These are phyloP conservation scores for Ancistrus triradiatus DNA, from an alignment of 2,113 vertebrate species.

Conservation along the genomic window DNA sequence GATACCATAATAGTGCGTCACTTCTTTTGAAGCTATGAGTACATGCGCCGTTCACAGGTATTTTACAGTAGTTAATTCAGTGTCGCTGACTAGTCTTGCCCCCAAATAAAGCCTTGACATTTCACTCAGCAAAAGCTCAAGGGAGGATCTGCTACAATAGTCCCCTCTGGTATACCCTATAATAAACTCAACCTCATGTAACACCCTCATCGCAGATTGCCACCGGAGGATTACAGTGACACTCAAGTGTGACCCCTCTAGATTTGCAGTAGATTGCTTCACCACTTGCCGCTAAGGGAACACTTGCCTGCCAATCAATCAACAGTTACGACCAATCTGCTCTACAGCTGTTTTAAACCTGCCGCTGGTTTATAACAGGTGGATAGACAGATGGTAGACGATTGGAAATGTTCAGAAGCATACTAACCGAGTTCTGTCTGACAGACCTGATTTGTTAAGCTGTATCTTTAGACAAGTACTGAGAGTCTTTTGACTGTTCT, in stretches of 20 bases:
- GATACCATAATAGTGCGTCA: no score
- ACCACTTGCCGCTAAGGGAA: slow-evolving; percentile 27
- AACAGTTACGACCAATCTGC: slow-evolving; percentile 28
- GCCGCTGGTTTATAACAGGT: slow-evolving; percentile 41
- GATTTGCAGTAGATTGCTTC: slow-evolving; percentile 36
- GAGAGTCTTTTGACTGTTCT: not conserved
- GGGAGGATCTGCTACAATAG: not conserved
- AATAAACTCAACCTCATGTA: slow-evolving; percentile 17
- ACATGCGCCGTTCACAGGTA: no score
- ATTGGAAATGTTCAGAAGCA: not conserved
- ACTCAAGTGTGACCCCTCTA: slow-evolving; percentile 24
- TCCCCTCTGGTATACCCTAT: not conserved
- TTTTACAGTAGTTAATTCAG: no score
- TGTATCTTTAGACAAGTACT: no score
- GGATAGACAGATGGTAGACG: slow-evolving; percentile 15
- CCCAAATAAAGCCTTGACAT: not conserved
- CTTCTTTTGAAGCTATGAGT: no score
- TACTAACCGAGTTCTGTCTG: not conserved
- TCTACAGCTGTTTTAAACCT: slow-evolving; percentile 44
- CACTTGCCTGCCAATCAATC: slow-evolving; percentile 50
- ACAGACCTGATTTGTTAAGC: not conserved
- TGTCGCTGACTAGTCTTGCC: no score
- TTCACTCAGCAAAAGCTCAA: slow-evolving; percentile 5
- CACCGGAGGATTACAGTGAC: slow-evolving; percentile 9
- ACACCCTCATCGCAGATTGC: slow-evolving; percentile 33